Percentiles rank a stretch among this genome's conserved stretches.
Conservation (phyloP, 2,113 vertebrate genomes). For the Pedionomus torquatus region DNA sequence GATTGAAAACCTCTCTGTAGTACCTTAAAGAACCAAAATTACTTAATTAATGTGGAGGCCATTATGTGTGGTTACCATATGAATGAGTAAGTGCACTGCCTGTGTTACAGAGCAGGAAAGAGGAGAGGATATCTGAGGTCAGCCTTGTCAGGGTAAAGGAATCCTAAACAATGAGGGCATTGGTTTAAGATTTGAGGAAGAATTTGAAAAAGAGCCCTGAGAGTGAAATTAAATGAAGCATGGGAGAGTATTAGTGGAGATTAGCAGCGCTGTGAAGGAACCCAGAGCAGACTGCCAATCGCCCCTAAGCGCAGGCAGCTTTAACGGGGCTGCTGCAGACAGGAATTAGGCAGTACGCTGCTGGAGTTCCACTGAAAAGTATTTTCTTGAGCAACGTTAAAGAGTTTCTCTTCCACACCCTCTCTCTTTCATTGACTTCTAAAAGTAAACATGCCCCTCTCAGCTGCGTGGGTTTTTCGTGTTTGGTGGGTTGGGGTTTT, state of each 20-base stretch:
- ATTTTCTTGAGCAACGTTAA: constrained; percentile 28
- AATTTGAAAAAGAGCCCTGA: constrained; percentile 65
- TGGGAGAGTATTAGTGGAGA: constrained; percentile 72
- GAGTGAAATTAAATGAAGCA: constrained; percentile 77
- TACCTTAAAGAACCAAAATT: constrained; percentile 66
- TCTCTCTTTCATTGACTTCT: constrained; percentile 24
- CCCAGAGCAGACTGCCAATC: constrained; percentile 60
- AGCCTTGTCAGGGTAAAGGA: constrained; percentile 82
- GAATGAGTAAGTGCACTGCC: constrained; percentile 80
- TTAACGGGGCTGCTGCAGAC: constrained; percentile 51
- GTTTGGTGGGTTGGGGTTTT: background rate
- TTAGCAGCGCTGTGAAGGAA: constrained; percentile 68
- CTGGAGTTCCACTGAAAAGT: constrained; percentile 22
- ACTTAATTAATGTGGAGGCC: constrained; percentile 80
- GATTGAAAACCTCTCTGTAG: constrained; percentile 59
- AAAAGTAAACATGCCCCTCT: background rate
- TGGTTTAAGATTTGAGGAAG: constrained; percentile 73
- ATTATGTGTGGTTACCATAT: constrained; percentile 86
- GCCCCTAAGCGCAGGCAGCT: constrained; percentile 54
- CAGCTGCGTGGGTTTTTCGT: background rate
- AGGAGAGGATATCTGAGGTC: constrained; percentile 82
- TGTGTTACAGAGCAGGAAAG: constrained; percentile 78
- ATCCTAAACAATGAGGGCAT: constrained; percentile 81
- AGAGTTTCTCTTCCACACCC: constrained; percentile 8
- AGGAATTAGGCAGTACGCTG: background rate